phyloP scores from a whole-genome alignment of 2,797 vertebrate genomes.

The Amphiprion clarkii region DNA sequence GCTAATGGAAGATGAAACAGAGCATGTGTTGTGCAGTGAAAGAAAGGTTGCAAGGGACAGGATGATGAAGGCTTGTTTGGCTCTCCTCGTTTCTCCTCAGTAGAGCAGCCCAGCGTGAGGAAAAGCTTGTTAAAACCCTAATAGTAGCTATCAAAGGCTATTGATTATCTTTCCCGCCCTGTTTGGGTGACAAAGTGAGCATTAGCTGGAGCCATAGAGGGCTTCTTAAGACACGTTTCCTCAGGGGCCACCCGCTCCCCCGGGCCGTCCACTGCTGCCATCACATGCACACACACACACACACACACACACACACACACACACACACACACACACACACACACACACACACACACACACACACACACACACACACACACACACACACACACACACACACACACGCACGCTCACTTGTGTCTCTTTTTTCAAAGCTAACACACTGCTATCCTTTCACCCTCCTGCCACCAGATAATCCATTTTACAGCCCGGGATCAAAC shows the following conservation, averaged over 20 bases:
- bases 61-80: constrained; percentile 73
- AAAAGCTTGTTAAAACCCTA: constrained; percentile 89
- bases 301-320: not conserved
- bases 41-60: constrained; percentile 55
- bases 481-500: constrained; percentile 88
- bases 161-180: constrained; percentile 90
- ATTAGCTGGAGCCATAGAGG: constrained; percentile 82
- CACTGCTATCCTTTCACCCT: constrained; percentile 79
- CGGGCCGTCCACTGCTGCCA: constrained; percentile 61
- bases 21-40: constrained; percentile 36
- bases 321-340: constrained; percentile 15
- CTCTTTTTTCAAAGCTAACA: constrained; percentile 65
- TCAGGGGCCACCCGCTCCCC: constrained; percentile 75
- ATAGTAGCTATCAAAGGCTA: constrained; percentile 89
- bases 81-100: constrained; percentile 69
- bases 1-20: constrained; percentile 41
- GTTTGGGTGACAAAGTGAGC: constrained; percentile 90
- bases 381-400: constrained; percentile 15
- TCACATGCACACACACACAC: constrained; percentile 54
- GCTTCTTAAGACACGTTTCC: constrained; percentile 79
- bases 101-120: constrained; percentile 84
- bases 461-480: constrained; percentile 86
- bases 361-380: constrained; percentile 8
- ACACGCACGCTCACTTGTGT: constrained; percentile 31
- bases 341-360: not conserved